Evolutionary conservation across 2,797 vertebrate genomes (phyloP), one percentile per base, ranked within the genome.

Genomic region (Anguilla megastoma): DNA sequence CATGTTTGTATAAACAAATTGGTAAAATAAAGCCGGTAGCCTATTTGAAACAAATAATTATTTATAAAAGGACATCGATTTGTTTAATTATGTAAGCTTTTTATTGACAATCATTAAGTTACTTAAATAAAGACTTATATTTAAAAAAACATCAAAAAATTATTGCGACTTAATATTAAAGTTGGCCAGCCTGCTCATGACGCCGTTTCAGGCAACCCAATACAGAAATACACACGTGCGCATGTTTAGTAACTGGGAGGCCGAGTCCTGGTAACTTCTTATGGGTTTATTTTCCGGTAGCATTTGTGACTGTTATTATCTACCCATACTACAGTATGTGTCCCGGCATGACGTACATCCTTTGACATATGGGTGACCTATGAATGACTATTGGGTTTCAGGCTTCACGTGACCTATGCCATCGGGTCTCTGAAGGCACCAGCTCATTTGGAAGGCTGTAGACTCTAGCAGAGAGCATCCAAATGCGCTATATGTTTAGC

Each of bases 321-420:
- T 50, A n/a, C 18, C 18, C 41, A n/a, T 24, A 21, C 45, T 45
- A 82, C 50, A 12, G 50, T 52, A 24, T 50, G 21, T 82, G 41
- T 50, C 21, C 21, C 41, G 41, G 50, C 21, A 50, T 82, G 79
- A 7, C 8, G 45, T 50, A 82, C 79, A 50, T 48, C 7, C 1
- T 24, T 45, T 82, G 79, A 24, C 79, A 82, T 50, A 50, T 50
- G 79, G 45, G 9, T 82, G 79, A 82, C 79, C 45, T 82, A 50
- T 82, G 79, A 50, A 82, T 50, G 41, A 45, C 79, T 82, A 82
- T 50, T 48, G 41, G 45, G 21, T 82, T 48, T 50, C 79, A 50
- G 79, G 9, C 79, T 82, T 21, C 79, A 48, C 79, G 79, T 82
- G 41, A 82, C 45, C 8, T 50, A 50, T 82, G 79, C 79, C 79